phyloP scores from a whole-genome alignment of 2,888 invertebrate genomes.

The Melanotus villosus region DNA sequence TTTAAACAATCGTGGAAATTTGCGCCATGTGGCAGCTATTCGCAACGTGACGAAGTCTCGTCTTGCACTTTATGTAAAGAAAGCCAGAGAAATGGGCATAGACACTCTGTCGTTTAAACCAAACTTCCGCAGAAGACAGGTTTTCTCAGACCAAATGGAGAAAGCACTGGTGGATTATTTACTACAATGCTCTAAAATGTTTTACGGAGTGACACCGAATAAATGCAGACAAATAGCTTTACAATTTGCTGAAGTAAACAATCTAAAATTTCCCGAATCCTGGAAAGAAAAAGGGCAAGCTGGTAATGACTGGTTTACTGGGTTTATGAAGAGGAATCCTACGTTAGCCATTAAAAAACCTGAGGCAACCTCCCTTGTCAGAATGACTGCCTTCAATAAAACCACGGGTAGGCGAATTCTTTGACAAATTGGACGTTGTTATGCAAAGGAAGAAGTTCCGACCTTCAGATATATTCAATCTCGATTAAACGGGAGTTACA shows the following conservation, averaged over 20 bases:
- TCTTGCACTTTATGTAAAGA: background rate
- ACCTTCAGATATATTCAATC: too few relatives aligned
- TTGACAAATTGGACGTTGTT: too few relatives aligned
- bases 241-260: conserved; percentile 21
- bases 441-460: too few relatives aligned
- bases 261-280: conserved; percentile 24
- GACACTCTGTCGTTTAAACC: background rate
- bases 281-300: too few relatives aligned
- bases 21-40: background rate
- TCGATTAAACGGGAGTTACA: too few relatives aligned
- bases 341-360: too few relatives aligned
- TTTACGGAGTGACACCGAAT: conserved; percentile 5
- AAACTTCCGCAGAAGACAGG: background rate
- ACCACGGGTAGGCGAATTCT: too few relatives aligned
- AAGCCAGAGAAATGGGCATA: background rate
- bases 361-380: too few relatives aligned
- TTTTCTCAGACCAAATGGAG: background rate
- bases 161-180: background rate
- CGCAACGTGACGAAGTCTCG: background rate
- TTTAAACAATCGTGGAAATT: background rate
- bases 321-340: too few relatives aligned
- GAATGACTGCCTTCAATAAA: too few relatives aligned
- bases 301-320: too few relatives aligned
- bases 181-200: background rate
- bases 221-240: conserved; percentile 27